Base-by-base conservation (phyloP, 35 echinoderm and acorn worm genomes). In the Hemicentrotus pulcherrimus region DNA sequence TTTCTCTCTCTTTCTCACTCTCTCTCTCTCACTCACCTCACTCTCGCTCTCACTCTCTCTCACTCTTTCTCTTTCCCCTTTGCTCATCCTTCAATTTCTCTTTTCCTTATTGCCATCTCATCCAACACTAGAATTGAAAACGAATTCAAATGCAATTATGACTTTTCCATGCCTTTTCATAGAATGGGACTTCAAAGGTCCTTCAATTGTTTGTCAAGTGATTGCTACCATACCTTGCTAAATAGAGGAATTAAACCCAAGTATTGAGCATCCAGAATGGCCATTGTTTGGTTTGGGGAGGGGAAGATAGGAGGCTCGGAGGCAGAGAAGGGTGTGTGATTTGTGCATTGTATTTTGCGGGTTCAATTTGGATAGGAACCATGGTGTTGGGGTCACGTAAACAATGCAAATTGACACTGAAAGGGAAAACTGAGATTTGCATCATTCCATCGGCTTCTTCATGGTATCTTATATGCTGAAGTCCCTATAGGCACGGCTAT, bases 121-220 rank as follows among this genome's bases (percentile, higher is more conserved):
- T 55, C 15, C 9, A 11, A n/a, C 24, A 8, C 28, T 1, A n/a
- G 8, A 55, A 78, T 46, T 45, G 32, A 90, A 90, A 90, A 45
- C 12, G 32, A 45, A 90, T 90, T 16, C 30, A 47, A 90, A 33
- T 90, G 88, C 88, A 18, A 90, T 33, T 90, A 32, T 90, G 88
- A 90, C 88, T 90, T 90, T 45, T 47, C 46, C 12, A 19, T 45
- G 46, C 88, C 32, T 47, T 47, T 90, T 33, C 46, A 24, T 90
- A 32, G 87, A 90, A 10, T 90, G 88, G 88, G 88, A 47, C 88
- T 90, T 90, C 32, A 90, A 13, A 47, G 32, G 11, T 31, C 46
- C 88, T 24, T 45, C 32, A 90, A 90, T 90, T 45, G 88, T 90
- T 47, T 90, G 88, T 90, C 88, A 90, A 90, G 88, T 90, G 88